Percentiles rank a stretch among this genome's conserved stretches.
Evolutionary conservation across 1,140 invertebrate species (phyloP).

Genomic region (Colletes latitarsis): DNA sequence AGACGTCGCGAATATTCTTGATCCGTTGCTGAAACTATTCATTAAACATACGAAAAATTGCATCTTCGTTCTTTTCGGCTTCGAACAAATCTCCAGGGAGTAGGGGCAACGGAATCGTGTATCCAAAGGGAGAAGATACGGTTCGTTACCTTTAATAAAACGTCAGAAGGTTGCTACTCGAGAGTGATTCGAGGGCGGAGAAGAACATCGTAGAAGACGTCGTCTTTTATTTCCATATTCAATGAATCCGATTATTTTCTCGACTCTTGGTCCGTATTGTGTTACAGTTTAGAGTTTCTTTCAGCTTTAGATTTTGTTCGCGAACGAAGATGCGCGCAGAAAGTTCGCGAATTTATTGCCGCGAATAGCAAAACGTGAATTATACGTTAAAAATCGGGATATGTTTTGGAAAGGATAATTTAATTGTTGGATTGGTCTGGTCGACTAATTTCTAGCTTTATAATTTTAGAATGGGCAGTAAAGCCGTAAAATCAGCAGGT

Average conservation of each 20-base stretch:
- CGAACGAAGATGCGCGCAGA: no score
- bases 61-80: not conserved
- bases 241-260: conserved; percentile 35
- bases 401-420: no score
- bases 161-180: conserved; percentile 50
- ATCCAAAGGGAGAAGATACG: conserved; percentile 53
- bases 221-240: conserved; percentile 63
- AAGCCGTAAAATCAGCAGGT: no score
- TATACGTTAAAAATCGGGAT: no score
- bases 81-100: not conserved
- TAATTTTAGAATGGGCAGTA: no score
- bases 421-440: no score
- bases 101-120: not conserved
- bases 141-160: conserved; percentile 67
- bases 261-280: no score
- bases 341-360: no score
- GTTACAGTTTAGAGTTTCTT: no score
- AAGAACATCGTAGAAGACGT: conserved; percentile 45
- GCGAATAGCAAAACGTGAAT: no score
- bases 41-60: conserved; percentile 18
- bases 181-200: not conserved
- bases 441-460: no score
- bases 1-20: not conserved
- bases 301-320: no score
- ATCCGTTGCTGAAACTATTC: not conserved